phyloP scores from a whole-genome alignment of 2,797 vertebrate genomes.

The Triplophysa bombifrons region DNA sequence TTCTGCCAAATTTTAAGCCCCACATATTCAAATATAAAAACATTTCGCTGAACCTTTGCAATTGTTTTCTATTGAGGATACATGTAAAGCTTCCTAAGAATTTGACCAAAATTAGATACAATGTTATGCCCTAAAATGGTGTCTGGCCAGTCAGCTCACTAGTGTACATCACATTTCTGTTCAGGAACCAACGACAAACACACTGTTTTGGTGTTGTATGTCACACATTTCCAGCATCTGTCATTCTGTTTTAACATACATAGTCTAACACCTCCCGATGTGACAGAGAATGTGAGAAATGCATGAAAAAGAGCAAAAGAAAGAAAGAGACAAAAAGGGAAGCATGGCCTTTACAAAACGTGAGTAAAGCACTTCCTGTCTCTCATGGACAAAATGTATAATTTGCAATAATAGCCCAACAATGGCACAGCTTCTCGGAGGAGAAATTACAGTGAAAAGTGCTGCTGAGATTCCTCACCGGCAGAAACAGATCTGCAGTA shows the following conservation, averaged over 20 bases:
- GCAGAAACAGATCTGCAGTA: slow-evolving; percentile 80
- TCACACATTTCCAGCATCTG: slow-evolving; percentile 62
- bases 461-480: slow-evolving; percentile 79
- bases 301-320: slow-evolving; percentile 59
- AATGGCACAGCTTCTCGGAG: slow-evolving; percentile 74
- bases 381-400: slow-evolving; percentile 79
- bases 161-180: slow-evolving; percentile 55
- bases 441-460: slow-evolving; percentile 84
- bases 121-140: background rate
- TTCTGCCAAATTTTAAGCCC: too few relatives aligned
- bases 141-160: background rate
- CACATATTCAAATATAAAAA: too few relatives aligned
- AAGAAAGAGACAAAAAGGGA: slow-evolving; percentile 60
- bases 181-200: slow-evolving; percentile 72
- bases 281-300: slow-evolving; percentile 9
- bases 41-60: too few relatives aligned
- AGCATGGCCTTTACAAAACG: slow-evolving; percentile 79
- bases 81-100: background rate
- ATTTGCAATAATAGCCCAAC: slow-evolving; percentile 93
- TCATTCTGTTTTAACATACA: slow-evolving; percentile 66
- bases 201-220: slow-evolving; percentile 57
- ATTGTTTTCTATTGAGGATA: background rate
- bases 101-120: background rate
- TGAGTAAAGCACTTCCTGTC: slow-evolving; percentile 79
- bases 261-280: slow-evolving; percentile 71